phyloP scores from a whole-genome alignment of 2,888 invertebrate species.

The Caenorhabditis sulstoni region DNA sequence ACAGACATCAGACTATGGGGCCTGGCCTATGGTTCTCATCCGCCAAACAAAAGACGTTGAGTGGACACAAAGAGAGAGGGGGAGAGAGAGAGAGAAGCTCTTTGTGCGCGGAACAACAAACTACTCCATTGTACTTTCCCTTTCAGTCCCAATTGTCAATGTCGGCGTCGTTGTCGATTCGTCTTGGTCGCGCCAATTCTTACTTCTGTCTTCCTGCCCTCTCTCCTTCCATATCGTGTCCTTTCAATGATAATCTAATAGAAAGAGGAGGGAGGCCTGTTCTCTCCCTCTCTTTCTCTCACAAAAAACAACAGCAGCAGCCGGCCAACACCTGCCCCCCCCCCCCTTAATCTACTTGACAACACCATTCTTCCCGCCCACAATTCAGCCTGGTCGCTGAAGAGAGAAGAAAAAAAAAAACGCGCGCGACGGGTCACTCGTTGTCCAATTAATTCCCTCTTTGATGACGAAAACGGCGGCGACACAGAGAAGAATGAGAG shows the following conservation, averaged over 20 bases:
- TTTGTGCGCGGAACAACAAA: slow-evolving; percentile 25
- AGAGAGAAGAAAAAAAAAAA: slow-evolving; percentile 1
- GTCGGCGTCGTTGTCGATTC: slow-evolving; percentile 6
- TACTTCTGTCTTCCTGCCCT: no score
- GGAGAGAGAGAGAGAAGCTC: slow-evolving; percentile 3
- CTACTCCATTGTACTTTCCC: slow-evolving; percentile 35
- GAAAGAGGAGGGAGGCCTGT: slow-evolving; percentile 16
- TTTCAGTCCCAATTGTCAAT: slow-evolving; percentile 1
- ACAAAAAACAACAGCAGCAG: slow-evolving; percentile 2
- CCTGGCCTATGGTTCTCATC: no score
- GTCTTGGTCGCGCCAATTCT: background rate
- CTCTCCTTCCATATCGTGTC: background rate
- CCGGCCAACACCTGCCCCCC: slow-evolving; percentile 29
- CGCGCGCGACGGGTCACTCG: slow-evolving; percentile 11
- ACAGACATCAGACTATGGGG: background rate
- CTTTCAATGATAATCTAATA: slow-evolving; percentile 37
- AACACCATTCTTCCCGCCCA: slow-evolving; percentile 27
- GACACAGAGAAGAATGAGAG: slow-evolving; percentile 2
- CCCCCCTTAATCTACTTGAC: slow-evolving; percentile 29
- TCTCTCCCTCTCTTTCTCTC: slow-evolving; percentile 5
- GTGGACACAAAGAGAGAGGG: background rate
- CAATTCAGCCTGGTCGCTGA: no score
- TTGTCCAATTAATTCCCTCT: slow-evolving; percentile 22
- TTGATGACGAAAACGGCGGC: background rate
- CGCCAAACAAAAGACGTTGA: slow-evolving; percentile 1